These are phyloP conservation scores for Disparrhopalites patrizii DNA, from an alignment of 2,888 invertebrate species.

Conservation along the genomic window DNA sequence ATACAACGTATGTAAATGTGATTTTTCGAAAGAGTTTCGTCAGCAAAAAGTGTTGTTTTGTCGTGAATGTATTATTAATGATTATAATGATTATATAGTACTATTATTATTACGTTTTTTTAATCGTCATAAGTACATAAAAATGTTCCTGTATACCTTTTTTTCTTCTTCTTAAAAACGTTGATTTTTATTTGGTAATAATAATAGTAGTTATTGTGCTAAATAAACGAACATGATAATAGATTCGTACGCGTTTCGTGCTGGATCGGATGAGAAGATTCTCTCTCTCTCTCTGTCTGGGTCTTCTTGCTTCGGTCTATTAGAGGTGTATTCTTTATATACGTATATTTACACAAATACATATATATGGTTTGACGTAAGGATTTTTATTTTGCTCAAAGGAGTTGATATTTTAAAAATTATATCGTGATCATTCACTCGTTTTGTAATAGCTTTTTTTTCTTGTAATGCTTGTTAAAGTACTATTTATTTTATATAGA, in stretches of 20 bases:
- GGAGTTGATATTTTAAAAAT: not conserved
- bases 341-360: not conserved
- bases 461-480: not conserved
- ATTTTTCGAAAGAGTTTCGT: no score
- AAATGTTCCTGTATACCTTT: not conserved
- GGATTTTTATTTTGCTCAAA: no score
- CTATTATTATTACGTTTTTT: no score
- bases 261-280: constrained; percentile 25
- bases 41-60: no score
- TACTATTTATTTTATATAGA: not conserved
- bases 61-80: no score
- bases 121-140: not conserved
- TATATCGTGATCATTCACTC: no score
- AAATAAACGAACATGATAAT: no score
- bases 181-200: not conserved
- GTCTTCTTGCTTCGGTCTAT: no score
- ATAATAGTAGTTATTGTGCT: not conserved
- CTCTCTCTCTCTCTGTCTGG: constrained; percentile 1
- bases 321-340: no score
- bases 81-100: no score
- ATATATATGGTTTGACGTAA: not conserved
- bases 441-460: not conserved
- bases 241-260: constrained; percentile 16
- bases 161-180: not conserved
- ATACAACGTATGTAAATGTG: no score